Base-by-base conservation (phyloP, 2,797 vertebrate species). In the Pipistrellus pygmaeus region DNA sequence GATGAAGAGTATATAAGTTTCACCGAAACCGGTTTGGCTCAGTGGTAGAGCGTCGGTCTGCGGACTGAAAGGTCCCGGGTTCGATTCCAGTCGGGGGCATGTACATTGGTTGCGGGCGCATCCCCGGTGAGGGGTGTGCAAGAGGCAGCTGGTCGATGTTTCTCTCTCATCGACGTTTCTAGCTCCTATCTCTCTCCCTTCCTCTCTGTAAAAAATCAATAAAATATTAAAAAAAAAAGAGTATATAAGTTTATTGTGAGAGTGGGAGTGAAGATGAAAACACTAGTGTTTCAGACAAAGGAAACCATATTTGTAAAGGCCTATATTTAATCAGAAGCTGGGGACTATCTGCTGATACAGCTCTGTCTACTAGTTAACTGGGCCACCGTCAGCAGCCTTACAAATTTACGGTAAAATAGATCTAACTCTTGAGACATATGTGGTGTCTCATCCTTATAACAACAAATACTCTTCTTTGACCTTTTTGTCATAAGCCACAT, bases 361-460 rank as follows among this genome's bases (percentile, higher is more conserved):
- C 18, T 88, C 53, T 38, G 6, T 60, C 55, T 27, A 20, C 13
- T 10, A 83, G 73, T n/a, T 93, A 32, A 1, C 44, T 38, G 55
- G 46, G 20, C 41, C 44, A 8, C 2, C 23, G 38, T 69, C 30
- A 71, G 35, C 18, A 64, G 62, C 41, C n/a, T 93, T 27, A 57
- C 41, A n/a, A 62, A 38, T 17, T 57, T 78, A 68, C 0, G 3
- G 6, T 57, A 46, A 90, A 80, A 75, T n/a, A 76, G 21, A 68
- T 48, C 32, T 75, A 69, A 82, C 25, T 82, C 69, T 78, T 69
- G 64, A 86, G 53, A 68, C 46, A 71, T 21, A 76, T 18, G 23
- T 72, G 60, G 53, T 71, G 72, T 87, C 48, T 96, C 75, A 68
- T 57, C 41, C 71, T 94, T 96, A 30, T 2, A 83, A 86, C 20